These are phyloP conservation scores for Trichechus manatus DNA, from an alignment of 2,113 vertebrate genomes.

Conservation along the genomic window DNA sequence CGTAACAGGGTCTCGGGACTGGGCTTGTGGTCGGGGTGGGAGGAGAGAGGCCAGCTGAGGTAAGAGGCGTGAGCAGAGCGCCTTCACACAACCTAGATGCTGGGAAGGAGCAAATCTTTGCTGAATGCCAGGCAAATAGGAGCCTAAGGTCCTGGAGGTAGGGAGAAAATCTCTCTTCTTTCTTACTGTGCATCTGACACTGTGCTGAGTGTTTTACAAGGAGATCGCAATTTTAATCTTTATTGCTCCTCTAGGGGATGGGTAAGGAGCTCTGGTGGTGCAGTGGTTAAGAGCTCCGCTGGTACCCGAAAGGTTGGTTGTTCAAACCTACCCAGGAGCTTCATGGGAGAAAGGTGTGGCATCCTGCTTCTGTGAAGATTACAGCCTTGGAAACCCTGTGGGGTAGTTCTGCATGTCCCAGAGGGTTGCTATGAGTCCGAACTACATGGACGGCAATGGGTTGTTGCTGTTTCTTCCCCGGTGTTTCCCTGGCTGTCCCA, in stretches of 20 bases:
- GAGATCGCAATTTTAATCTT: background rate
- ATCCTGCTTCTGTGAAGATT: too few relatives aligned
- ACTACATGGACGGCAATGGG: too few relatives aligned
- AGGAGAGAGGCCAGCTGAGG: background rate
- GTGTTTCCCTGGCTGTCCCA: background rate
- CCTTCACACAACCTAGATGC: background rate
- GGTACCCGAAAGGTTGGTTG: too few relatives aligned
- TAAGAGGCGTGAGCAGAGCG: background rate
- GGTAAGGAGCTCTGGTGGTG: too few relatives aligned
- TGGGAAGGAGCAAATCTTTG: background rate
- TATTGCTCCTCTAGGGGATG: background rate
- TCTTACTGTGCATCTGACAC: background rate
- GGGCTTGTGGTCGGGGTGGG: background rate
- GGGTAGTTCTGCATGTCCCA: too few relatives aligned
- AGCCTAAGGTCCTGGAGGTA: background rate
- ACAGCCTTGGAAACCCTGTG: too few relatives aligned
- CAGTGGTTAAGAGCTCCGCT: too few relatives aligned
- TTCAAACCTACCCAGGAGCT: too few relatives aligned
- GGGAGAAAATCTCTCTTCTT: background rate
- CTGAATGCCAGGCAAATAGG: background rate
- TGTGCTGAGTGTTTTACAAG: background rate
- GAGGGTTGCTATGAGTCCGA: too few relatives aligned
- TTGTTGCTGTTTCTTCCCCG: background rate
- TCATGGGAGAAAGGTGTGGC: too few relatives aligned
- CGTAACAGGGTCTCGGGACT: background rate